Percentiles rank a stretch among this genome's conserved stretches.
These are phyloP conservation scores for Ectemnius lituratus DNA, from an alignment of 2,888 invertebrate genomes.

Conservation along the genomic window DNA sequence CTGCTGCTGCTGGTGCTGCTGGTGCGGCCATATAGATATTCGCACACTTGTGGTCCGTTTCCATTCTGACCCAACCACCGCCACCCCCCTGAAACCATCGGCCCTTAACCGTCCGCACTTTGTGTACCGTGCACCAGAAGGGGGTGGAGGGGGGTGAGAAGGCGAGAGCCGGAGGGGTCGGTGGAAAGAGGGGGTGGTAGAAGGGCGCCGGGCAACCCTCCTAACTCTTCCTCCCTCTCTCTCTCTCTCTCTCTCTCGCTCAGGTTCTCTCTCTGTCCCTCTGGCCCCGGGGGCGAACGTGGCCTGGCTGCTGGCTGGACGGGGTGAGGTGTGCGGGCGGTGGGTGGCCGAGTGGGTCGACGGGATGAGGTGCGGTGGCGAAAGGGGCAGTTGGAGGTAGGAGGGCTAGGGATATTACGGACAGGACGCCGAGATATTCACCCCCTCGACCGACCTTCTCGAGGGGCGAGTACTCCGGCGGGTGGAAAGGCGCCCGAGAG, in stretches of 20 bases:
- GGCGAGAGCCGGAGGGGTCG: slow-evolving; percentile 51
- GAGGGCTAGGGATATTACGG: slow-evolving; percentile 75
- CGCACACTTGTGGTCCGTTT: slow-evolving; percentile 61
- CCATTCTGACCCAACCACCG: slow-evolving; percentile 57
- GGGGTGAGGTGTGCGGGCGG: slow-evolving; percentile 35
- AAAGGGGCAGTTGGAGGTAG: slow-evolving; percentile 51
- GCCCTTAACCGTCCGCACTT: slow-evolving; percentile 67
- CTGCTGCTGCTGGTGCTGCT: too few species aligned
- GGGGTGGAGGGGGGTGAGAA: neutral
- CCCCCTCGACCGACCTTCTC: slow-evolving; percentile 62
- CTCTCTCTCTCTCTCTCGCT: too few species aligned
- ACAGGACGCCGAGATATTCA: slow-evolving; percentile 76
- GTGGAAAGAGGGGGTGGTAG: slow-evolving; percentile 58
- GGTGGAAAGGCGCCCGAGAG: slow-evolving; percentile 71
- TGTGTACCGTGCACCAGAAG: slow-evolving; percentile 54
- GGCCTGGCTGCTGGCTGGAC: slow-evolving; percentile 61
- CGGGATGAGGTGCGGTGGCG: slow-evolving; percentile 33
- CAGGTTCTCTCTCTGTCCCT: slow-evolving; percentile 25
- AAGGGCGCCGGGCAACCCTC: slow-evolving; percentile 72
- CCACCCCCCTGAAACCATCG: slow-evolving; percentile 61
- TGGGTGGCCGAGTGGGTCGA: slow-evolving; percentile 34
- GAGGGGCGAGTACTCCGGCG: slow-evolving; percentile 59
- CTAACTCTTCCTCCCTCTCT: slow-evolving; percentile 61
- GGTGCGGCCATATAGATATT: slow-evolving; percentile 42
- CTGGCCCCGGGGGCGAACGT: slow-evolving; percentile 63